These are phyloP conservation scores for Chamaea fasciata DNA, from an alignment of 2,113 vertebrate species.

Conservation along the genomic window DNA sequence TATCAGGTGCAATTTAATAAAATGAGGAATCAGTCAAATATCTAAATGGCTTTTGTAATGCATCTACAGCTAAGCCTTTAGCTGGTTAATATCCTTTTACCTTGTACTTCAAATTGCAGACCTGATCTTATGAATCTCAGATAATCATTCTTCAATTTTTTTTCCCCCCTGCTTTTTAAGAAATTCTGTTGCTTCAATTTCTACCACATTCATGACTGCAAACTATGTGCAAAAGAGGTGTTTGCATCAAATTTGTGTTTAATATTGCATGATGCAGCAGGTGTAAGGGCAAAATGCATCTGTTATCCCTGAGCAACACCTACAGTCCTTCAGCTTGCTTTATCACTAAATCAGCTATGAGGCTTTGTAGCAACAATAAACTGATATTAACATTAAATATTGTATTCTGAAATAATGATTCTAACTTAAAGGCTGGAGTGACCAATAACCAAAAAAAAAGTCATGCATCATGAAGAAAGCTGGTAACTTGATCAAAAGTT, in stretches of 20 bases:
- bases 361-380: neutral
- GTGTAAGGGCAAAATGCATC: neutral
- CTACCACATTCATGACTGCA: neutral
- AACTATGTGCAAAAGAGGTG: neutral
- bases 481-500: neutral
- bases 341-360: neutral
- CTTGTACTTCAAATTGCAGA: neutral
- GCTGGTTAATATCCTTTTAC: neutral
- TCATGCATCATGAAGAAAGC: neutral
- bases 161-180: neutral
- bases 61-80: neutral
- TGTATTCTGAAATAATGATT: neutral
- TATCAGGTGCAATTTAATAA: neutral
- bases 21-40: neutral
- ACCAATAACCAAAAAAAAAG: neutral
- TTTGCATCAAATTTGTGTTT: neutral
- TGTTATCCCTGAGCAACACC: neutral
- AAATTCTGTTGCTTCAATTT: neutral
- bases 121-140: neutral
- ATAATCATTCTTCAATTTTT: neutral
- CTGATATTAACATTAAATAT: neutral
- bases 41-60: neutral
- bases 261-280: neutral
- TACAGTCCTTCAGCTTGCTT: neutral
- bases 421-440: neutral